phyloP scores from a whole-genome alignment of 2,113 vertebrate species.

The Xenotilapia caudafasciata region DNA sequence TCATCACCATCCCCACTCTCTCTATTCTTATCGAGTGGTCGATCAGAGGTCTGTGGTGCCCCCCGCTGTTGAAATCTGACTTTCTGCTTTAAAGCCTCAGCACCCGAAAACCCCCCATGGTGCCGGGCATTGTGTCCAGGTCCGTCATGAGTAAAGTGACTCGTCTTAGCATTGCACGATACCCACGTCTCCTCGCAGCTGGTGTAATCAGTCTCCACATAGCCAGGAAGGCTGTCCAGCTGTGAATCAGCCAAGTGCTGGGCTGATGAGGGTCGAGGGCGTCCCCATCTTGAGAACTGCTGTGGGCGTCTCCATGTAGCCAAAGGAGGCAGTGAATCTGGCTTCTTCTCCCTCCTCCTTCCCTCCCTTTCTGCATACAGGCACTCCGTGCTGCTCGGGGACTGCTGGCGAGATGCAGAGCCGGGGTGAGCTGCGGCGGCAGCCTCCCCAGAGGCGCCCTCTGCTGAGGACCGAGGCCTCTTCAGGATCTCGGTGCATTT shows the following conservation, averaged over 20 bases:
- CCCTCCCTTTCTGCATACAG: constrained; percentile 55
- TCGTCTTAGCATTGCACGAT: constrained; percentile 1
- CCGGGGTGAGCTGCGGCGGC: background rate
- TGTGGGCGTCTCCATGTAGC: constrained; percentile 73
- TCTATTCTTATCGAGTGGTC: constrained; percentile 34
- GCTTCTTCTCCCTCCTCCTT: constrained; percentile 43
- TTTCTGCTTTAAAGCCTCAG: constrained; percentile 50
- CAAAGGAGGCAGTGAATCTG: constrained; percentile 60
- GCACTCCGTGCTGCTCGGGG: constrained; percentile 75
- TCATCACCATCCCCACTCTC: constrained; percentile 47
- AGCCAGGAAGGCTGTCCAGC: constrained; percentile 28
- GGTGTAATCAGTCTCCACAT: constrained; percentile 36
- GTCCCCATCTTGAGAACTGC: constrained; percentile 58
- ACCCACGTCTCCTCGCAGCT: constrained; percentile 59
- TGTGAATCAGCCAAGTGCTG: constrained; percentile 61
- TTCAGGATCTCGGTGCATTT: constrained; percentile 78
- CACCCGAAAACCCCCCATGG: background rate
- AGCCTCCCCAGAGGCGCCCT: background rate
- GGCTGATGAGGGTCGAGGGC: constrained; percentile 21
- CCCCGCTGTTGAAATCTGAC: constrained; percentile 45
- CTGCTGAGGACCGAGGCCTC: constrained; percentile 35
- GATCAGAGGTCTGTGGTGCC: background rate
- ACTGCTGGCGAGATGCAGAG: constrained; percentile 63
- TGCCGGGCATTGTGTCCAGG: background rate
- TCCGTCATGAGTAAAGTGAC: constrained; percentile 30